Evolutionary conservation across 2,797 vertebrate species (phyloP), one percentile per base, ranked within the genome.

Genomic region (Leptatherina wallacei): DNA sequence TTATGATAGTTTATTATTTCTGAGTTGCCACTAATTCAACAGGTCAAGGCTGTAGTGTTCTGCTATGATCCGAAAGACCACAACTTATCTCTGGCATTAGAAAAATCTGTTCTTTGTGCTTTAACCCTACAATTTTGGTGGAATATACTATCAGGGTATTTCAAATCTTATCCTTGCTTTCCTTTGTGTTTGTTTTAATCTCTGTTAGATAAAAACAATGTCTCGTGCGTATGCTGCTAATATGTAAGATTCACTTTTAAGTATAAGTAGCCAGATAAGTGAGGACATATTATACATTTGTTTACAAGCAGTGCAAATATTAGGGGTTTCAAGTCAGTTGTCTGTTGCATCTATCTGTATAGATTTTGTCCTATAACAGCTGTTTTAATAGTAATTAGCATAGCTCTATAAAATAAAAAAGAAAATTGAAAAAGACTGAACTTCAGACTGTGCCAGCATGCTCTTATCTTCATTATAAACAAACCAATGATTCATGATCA

Each of bases 401-500:
- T 47, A 47, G 18, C 18, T 47, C 2, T 0, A 44, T 1, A 42
- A 42, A 44, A 44, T 3, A 40, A 40, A 14, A 13, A 40, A 40
- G 16, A 40, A 2, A 40, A 38, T 12, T n/a, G n/a, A n/a, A n/a
- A n/a, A n/a, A n/a, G n/a, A n/a, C n/a, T n/a, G n/a, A n/a, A n/a
- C n/a, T n/a, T n/a, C n/a, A n/a, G n/a, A n/a, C n/a, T n/a, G n/a
- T n/a, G 6, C 9, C 24, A 8, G 49, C 73, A 27, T 14, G 65
- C 69, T 65, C 38, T 24, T 30, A 73, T 66, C 65, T 60, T 77
- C 30, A 72, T 73, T 71, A 62, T 22, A 35, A 64, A 73, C 30
- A 29, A 55, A 55, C 52, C 52, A 54, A 13, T 29, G 52, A 54
- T 54, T 54, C 52, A 27, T 55, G 27, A 55, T 18, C 60, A 69